phyloP scores from a whole-genome alignment of 2,113 vertebrate genomes.

The Gadus chalcogrammus region DNA sequence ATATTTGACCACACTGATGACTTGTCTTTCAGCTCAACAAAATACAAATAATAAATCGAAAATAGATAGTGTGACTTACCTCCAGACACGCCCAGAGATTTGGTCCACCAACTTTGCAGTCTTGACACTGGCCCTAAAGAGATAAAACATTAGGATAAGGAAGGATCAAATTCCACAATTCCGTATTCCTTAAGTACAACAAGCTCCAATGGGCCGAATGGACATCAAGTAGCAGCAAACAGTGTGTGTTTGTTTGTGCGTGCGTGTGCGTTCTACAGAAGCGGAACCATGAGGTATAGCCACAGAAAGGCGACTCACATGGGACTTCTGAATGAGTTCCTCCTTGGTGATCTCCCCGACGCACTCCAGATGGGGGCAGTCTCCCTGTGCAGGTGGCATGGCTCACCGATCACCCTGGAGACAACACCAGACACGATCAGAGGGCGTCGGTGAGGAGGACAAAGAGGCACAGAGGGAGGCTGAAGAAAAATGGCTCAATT shows the following conservation, averaged over 20 bases:
- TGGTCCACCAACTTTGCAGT: slow-evolving; percentile 94
- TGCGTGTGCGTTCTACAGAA: not conserved
- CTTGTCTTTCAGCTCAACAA: too few relatives aligned
- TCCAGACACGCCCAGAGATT: slow-evolving; percentile 98
- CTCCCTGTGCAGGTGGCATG: slow-evolving; percentile 76
- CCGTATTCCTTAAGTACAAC: not conserved
- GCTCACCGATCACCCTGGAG: slow-evolving; percentile 37
- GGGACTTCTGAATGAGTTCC: slow-evolving; percentile 94
- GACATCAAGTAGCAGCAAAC: too few relatives aligned
- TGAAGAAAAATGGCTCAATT: too few relatives aligned
- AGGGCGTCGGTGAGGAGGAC: not conserved
- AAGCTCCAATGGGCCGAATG: not conserved
- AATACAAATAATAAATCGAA: not conserved
- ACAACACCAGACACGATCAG: slow-evolving; percentile 12
- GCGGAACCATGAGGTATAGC: not conserved
- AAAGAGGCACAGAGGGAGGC: too few relatives aligned
- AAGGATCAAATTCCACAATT: not conserved
- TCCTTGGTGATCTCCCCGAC: slow-evolving; percentile 98
- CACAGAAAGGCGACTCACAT: slow-evolving; percentile 75
- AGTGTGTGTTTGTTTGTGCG: too few relatives aligned
- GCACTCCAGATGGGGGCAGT: slow-evolving; percentile 92
- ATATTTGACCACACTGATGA: too few relatives aligned
- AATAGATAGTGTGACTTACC: slow-evolving; percentile 66
- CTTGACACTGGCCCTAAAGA: slow-evolving; percentile 86
- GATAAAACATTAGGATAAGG: not conserved